Evolutionary conservation across 2,888 invertebrate genomes (phyloP), one percentile per base, ranked within the genome.

Genomic region (Lordiphosa andalusiaca): DNA sequence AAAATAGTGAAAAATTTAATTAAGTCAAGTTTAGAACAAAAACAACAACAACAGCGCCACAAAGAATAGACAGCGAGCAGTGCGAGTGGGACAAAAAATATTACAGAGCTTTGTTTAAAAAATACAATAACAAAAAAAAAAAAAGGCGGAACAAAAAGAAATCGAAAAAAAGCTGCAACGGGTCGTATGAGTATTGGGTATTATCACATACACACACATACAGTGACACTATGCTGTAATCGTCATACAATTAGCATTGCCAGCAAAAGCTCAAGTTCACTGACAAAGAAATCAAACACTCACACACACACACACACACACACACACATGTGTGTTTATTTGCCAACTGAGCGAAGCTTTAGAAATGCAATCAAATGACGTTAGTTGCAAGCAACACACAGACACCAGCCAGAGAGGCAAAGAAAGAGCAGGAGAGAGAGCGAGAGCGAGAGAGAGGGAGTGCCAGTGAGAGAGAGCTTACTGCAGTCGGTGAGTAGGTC

Each of bases 191-290:
- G 64, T 64, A 51, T 61, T 80, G 38, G 57, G 74, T 78, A 74
- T 74, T 77, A 82, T 77, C 83, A 67, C 74, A 72, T 54, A 78
- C 67, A 59, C 39, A 53, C 49, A 54, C 57, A 21, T 50, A 50
- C 50, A 40, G 21, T 2, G 46, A 56, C 66, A 57, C 57, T 73
- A 73, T 77, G 78, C 73, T 77, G 82, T 80, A 85, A 82, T 84
- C 81, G 84, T 84, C 84, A 77, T 82, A 78, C 85, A 80, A 80
- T 84, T 80, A 80, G 83, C 78, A 67, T 48, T 69, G 65, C 57
- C 38, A 82, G 73, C 73, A 75, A 80, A 82, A 85, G 85, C 85
- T 82, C 76, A 83, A 85, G 84, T 82, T 85, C 81, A 85, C 73
- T 83, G 74, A 78, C 83, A 81, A 82, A 84, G 84, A 82, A 78